phyloP scores from a whole-genome alignment of 2,888 invertebrate genomes.

The Ectemnius continuus region DNA sequence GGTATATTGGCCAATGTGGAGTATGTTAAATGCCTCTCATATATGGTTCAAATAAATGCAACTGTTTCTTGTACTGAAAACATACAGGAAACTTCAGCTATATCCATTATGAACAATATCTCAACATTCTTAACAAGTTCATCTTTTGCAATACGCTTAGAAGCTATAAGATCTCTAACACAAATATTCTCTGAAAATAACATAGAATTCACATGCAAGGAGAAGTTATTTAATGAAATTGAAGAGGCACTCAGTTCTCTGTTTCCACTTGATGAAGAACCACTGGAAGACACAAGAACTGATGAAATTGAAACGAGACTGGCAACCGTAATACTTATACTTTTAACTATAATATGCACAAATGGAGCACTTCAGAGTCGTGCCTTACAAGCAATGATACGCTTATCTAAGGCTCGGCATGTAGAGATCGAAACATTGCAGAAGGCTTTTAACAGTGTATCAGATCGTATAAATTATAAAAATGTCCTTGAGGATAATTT shows the following conservation, averaged over 20 bases:
- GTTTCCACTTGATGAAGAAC: slow-evolving; percentile 76
- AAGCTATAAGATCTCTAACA: slow-evolving; percentile 74
- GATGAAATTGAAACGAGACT: slow-evolving; percentile 80
- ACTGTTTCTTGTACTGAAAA: slow-evolving; percentile 26
- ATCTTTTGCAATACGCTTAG: slow-evolving; percentile 69
- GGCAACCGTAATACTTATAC: slow-evolving; percentile 81
- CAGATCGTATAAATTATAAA: slow-evolving; percentile 65
- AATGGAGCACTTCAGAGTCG: slow-evolving; percentile 79
- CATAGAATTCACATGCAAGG: slow-evolving; percentile 64
- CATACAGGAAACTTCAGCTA: neutral
- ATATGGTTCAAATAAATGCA: slow-evolving; percentile 73
- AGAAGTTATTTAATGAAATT: slow-evolving; percentile 71
- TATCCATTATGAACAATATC: slow-evolving; percentile 35
- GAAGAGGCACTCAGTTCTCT: slow-evolving; percentile 67
- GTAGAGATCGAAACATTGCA: slow-evolving; percentile 77
- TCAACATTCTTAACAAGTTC: slow-evolving; percentile 17
- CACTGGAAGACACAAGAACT: slow-evolving; percentile 72
- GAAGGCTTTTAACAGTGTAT: slow-evolving; percentile 78
- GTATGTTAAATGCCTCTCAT: slow-evolving; percentile 76
- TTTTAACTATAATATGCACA: slow-evolving; percentile 80
- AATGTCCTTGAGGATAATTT: slow-evolving; percentile 77
- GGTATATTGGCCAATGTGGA: slow-evolving; percentile 75
- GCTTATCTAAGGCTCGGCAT: slow-evolving; percentile 79
- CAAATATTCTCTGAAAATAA: slow-evolving; percentile 68
- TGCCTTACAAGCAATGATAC: slow-evolving; percentile 80